These are phyloP conservation scores for Macrosteles quadrilineatus DNA, from an alignment of 1,140 invertebrate species.

Conservation along the genomic window DNA sequence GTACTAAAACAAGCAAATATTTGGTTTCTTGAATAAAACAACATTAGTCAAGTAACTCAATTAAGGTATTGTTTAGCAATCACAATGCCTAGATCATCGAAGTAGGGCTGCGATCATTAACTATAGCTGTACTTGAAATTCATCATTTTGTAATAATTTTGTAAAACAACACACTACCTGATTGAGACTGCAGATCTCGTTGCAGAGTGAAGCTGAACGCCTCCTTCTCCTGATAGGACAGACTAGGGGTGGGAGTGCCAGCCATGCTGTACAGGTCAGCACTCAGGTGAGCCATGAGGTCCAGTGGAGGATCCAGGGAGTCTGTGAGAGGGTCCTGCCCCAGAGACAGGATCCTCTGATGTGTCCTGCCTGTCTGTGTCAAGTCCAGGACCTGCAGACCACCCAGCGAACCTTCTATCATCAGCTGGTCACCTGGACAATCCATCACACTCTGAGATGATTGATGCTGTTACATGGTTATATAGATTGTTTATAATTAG, in stretches of 20 bases:
- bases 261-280: constrained; percentile 54
- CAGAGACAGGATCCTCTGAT: constrained; percentile 83
- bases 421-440: constrained; percentile 54
- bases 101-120: too few species aligned
- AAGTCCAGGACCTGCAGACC: constrained; percentile 90
- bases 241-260: constrained; percentile 40
- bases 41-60: too few species aligned
- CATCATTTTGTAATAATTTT: too few species aligned
- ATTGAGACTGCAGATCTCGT: constrained; percentile 50
- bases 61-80: too few species aligned
- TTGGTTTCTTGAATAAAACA: too few species aligned
- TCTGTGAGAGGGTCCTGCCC: constrained; percentile 71
- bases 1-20: too few species aligned
- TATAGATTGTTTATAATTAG: too few species aligned
- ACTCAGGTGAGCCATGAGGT: constrained; percentile 44
- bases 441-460: not conserved
- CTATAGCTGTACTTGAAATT: too few species aligned
- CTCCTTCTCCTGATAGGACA: constrained; percentile 50
- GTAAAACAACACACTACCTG: constrained; percentile 24
- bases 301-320: constrained; percentile 42
- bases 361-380: constrained; percentile 77
- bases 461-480: too few species aligned
- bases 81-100: too few species aligned
- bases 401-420: constrained; percentile 81
- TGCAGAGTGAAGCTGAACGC: constrained; percentile 68